Evolutionary conservation across 2,113 vertebrate genomes (phyloP).

Genomic region (Syngnathus scovelli): DNA sequence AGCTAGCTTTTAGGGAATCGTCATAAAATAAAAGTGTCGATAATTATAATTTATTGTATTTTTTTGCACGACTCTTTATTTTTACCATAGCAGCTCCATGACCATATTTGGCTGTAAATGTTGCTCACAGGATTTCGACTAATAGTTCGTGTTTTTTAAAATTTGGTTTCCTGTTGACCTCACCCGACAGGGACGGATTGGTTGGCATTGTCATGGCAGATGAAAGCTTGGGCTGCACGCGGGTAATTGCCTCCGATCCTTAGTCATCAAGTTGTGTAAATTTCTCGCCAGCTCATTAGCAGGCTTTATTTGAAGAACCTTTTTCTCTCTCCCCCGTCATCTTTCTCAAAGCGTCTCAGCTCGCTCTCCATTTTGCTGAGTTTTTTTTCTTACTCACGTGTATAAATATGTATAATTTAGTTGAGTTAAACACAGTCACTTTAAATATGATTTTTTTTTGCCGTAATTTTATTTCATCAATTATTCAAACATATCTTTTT

Average conservation of each 20-base stretch:
- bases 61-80: no score
- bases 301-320: constrained; percentile 43
- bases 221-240: constrained; percentile 45
- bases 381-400: constrained; percentile 21
- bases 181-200: constrained; percentile 30
- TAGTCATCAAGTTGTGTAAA: constrained; percentile 52
- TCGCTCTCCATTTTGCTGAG: constrained; percentile 27
- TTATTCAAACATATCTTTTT: constrained; percentile 36
- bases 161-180: constrained; percentile 33
- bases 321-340: constrained; percentile 26
- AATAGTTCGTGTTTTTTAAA: constrained; percentile 28
- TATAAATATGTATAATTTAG: not conserved
- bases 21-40: not conserved
- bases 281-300: constrained; percentile 50
- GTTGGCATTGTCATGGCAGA: constrained; percentile 52
- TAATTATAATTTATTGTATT: no score
- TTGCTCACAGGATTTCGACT: constrained; percentile 23
- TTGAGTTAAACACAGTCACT: not conserved
- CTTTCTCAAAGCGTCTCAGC: constrained; percentile 21
- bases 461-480: constrained; percentile 4
- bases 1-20: constrained; percentile 33
- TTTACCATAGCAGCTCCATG: no score
- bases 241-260: constrained; percentile 60
- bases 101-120: not conserved
- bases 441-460: constrained; percentile 5